These are phyloP conservation scores for Leistus spinibarbis DNA, from an alignment of 2,888 invertebrate species.

Conservation along the genomic window DNA sequence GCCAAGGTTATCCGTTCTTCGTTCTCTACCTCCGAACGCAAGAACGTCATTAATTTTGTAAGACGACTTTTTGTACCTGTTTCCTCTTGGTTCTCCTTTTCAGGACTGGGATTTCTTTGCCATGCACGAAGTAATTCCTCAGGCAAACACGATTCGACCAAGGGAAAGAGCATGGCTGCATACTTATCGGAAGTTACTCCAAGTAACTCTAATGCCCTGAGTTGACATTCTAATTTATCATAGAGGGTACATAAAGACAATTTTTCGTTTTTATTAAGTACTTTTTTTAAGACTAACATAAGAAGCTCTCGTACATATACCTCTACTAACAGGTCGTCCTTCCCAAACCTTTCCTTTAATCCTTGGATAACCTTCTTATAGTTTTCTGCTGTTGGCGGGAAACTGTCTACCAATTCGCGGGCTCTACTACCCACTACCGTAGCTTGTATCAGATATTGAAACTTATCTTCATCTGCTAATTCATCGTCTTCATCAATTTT, in stretches of 20 bases:
- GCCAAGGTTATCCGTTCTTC: slow-evolving; percentile 44
- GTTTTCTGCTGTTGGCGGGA: too few relatives aligned
- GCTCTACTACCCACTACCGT: too few relatives aligned
- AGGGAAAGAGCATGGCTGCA: slow-evolving; percentile 10
- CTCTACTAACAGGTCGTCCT: slow-evolving; percentile 2
- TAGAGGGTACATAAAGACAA: not conserved
- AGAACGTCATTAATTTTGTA: slow-evolving; percentile 41
- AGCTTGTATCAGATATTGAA: too few relatives aligned
- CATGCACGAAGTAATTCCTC: slow-evolving; percentile 9
- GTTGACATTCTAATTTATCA: not conserved
- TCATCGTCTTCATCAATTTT: too few relatives aligned
- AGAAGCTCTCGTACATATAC: not conserved
- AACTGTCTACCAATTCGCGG: too few relatives aligned
- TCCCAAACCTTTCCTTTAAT: not conserved
- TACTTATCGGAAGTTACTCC: not conserved
- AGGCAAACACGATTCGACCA: slow-evolving; percentile 14
- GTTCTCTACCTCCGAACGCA: slow-evolving; percentile 45
- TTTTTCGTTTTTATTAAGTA: not conserved
- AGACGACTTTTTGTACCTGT: not conserved
- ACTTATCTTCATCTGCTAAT: too few relatives aligned
- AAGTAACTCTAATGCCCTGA: slow-evolving; percentile 4
- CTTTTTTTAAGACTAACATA: not conserved
- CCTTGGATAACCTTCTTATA: too few relatives aligned
- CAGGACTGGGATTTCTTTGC: slow-evolving; percentile 11
- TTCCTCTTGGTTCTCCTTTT: not conserved